Percentiles rank a stretch among this genome's conserved stretches.
Conservation (phyloP, 2,113 vertebrate genomes). For the Gracilinanus agilis region DNA sequence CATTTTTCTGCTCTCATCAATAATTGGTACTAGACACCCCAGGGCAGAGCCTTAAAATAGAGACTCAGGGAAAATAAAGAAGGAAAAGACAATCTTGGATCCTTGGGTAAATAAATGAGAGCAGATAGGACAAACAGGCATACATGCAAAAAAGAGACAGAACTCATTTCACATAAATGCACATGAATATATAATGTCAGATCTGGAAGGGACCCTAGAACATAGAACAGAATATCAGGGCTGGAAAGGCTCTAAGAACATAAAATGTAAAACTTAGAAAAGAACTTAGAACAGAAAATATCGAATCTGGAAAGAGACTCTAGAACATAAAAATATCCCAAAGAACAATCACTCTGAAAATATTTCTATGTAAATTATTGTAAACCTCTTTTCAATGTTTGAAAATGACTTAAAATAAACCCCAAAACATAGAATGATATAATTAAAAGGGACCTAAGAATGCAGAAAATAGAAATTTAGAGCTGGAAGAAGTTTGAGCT, state of each 20-base stretch:
- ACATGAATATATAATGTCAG: background rate
- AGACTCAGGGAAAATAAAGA: background rate
- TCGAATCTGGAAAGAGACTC: background rate
- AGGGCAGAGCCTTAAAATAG: background rate
- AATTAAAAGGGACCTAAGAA: background rate
- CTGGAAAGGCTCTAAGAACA: background rate
- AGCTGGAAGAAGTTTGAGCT: background rate
- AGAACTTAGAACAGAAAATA: background rate
- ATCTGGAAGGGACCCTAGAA: background rate
- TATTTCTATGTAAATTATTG: too few species aligned
- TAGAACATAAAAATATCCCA: background rate
- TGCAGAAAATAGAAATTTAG: background rate
- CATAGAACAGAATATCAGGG: background rate
- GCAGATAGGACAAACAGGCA: background rate
- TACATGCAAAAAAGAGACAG: background rate
- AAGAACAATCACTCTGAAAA: too few species aligned
- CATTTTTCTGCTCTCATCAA: background rate
- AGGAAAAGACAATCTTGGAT: background rate
- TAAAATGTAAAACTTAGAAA: background rate
- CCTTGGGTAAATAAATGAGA: background rate
- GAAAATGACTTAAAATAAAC: background rate
- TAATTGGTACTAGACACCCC: background rate
- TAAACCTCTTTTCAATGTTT: too few species aligned
- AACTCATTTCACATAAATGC: background rate
- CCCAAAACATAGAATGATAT: background rate